Conservation (phyloP, 2,113 vertebrate genomes). For the Rhynchopsitta pachyrhyncha region DNA sequence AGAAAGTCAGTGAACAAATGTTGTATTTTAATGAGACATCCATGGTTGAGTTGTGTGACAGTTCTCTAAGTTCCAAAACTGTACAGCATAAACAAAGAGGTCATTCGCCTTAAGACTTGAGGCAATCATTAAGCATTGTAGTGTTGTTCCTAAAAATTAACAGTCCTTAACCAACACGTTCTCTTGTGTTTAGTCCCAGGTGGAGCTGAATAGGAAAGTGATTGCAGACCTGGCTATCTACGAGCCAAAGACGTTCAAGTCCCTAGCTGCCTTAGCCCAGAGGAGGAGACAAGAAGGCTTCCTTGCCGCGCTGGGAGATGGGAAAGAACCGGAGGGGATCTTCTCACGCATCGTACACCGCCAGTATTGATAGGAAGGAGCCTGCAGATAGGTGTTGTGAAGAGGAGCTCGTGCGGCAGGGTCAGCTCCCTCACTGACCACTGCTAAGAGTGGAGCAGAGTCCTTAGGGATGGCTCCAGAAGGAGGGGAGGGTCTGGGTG, state of each 20-base stretch:
- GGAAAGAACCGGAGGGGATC: slow-evolving; percentile 86
- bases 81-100: background rate
- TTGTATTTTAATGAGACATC: background rate
- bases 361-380: slow-evolving; percentile 60
- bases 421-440: rapidly evolving
- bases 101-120: background rate
- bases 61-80: background rate
- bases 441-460: background rate
- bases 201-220: slow-evolving; percentile 89
- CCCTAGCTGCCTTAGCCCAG: slow-evolving; percentile 83
- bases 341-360: slow-evolving; percentile 86
- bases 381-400: rapidly evolving
- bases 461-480: background rate
- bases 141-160: background rate
- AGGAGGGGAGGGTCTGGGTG: background rate
- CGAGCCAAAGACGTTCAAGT: slow-evolving; percentile 90
- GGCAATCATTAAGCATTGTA: background rate
- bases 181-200: slow-evolving; percentile 76
- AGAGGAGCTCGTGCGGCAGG: background rate
- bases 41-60: background rate
- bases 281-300: slow-evolving; percentile 88
- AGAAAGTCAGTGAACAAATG: background rate
- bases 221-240: slow-evolving; percentile 89
- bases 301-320: slow-evolving; percentile 83
- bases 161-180: background rate